Evolutionary conservation across 2,113 vertebrate species (phyloP).

Genomic region (Clinocottus analis): DNA sequence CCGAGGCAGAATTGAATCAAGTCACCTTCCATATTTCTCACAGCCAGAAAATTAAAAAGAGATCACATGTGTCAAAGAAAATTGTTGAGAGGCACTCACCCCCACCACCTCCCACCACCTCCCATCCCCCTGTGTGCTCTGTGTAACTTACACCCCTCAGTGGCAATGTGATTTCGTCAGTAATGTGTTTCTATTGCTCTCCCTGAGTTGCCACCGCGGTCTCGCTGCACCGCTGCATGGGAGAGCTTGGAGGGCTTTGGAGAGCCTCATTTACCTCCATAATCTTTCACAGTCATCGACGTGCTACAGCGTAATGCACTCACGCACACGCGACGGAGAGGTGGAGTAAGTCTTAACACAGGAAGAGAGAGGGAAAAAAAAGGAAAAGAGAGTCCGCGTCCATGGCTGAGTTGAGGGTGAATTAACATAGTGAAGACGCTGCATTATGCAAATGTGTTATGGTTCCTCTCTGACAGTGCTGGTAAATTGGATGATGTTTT

Average conservation of each 20-base stretch:
- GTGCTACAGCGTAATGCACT: constrained; percentile 53
- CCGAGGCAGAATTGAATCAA: constrained; percentile 62
- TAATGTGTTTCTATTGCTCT: constrained; percentile 76
- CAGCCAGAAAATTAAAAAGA: constrained; percentile 63
- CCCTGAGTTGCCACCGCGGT: constrained; percentile 56
- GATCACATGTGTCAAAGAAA: constrained; percentile 56
- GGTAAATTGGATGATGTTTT: constrained; percentile 79
- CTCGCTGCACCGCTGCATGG: constrained; percentile 23
- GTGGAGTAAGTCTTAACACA: constrained; percentile 39
- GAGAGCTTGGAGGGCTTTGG: constrained; percentile 63
- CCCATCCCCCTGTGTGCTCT: constrained; percentile 24
- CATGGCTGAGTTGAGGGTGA: constrained; percentile 42
- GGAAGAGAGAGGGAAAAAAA: constrained; percentile 27
- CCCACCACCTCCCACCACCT: constrained; percentile 10
- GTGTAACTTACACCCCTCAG: constrained; percentile 68
- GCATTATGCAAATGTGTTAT: constrained; percentile 79
- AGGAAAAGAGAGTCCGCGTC: constrained; percentile 18
- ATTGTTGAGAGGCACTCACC: constrained; percentile 26
- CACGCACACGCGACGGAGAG: constrained; percentile 53
- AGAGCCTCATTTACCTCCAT: constrained; percentile 70
- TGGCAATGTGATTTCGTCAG: constrained; percentile 59
- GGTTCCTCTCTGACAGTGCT: constrained; percentile 68
- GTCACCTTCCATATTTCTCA: constrained; percentile 62
- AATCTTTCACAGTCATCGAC: constrained; percentile 60
- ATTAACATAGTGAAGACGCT: constrained; percentile 77